Evolutionary conservation across 2,888 invertebrate genomes (phyloP).

Genomic region (Tromatobia lineatoria): DNA sequence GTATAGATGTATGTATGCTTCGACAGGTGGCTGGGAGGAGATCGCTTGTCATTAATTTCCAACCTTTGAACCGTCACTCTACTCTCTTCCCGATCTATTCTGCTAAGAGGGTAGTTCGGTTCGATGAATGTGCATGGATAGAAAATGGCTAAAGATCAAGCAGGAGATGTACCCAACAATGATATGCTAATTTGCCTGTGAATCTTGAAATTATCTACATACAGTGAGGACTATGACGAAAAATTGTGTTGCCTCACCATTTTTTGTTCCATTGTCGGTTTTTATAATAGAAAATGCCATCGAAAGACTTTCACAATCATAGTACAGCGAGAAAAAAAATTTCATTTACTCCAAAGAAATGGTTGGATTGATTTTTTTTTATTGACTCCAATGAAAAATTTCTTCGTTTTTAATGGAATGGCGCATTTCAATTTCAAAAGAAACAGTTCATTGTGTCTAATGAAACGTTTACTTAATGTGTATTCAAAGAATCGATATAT

Average conservation of each 20-base stretch:
- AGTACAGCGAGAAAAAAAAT: no score
- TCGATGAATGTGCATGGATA: neutral
- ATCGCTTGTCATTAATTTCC: constrained; percentile 70
- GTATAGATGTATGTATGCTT: neutral
- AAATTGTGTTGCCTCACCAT: neutral
- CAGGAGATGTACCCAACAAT: neutral
- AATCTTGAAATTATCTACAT: neutral
- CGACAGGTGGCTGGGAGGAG: constrained; percentile 3
- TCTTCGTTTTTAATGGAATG: no score
- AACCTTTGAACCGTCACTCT: neutral
- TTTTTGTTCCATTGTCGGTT: neutral
- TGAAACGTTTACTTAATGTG: no score
- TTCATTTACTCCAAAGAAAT: no score
- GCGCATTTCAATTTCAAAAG: no score
- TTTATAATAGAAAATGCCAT: neutral
- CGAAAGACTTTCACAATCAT: neutral
- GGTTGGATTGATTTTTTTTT: no score
- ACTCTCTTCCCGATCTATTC: no score
- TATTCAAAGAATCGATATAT: no score
- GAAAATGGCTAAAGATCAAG: neutral
- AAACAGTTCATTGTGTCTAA: no score
- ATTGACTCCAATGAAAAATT: no score
- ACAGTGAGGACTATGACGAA: neutral
- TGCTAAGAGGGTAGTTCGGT: neutral
- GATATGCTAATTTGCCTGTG: neutral